Evolutionary conservation across 2,113 vertebrate species (phyloP), one percentile per base, ranked within the genome.

Genomic region (Tiliqua scincoides): DNA sequence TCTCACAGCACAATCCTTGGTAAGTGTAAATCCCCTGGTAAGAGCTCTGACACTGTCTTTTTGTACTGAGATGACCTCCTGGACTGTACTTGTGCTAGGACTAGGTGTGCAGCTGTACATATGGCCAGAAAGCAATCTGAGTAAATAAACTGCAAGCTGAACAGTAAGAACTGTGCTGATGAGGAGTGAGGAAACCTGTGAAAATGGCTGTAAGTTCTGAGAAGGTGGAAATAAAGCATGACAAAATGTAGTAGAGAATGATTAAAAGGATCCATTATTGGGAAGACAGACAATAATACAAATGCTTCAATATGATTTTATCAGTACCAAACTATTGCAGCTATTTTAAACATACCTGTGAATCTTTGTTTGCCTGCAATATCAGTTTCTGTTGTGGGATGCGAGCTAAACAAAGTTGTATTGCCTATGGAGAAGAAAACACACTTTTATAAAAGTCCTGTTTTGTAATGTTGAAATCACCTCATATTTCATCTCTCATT

Each of bases 381-480:
- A 94, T 99, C 99, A 1, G 98, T 96, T n/a, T 99, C 97, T 91
- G 97, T 98, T n/a, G 97, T 95, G 86, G 99, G 99, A 89, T 96
- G 89, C 84, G 97, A 95, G 80, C 97, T 98, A 95, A 99, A 99
- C 94, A 98, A 96, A 85, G 98, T 97, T 67, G 92, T 94, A 91
- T 97, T 98, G 86, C 96, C 98, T 96, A 92, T 86, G 86, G 83
- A 84, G 91, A 79, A 90, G 32, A 93, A 2, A 88, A 15, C 88
- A 88, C 59, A 32, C 85, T 81, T 77, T 48, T 71, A 88, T 85
- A 54, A 86, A 87, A 89, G 62, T 18, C 67, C 0, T 0, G 83
- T 1, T 1, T 80, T 83, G 70, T 65, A 83, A 1, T 40, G 1
- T 87, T 91, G 89, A 63, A 91, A 48, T 30, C 72, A 87, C 76